These are phyloP conservation scores for Drosophila limbata DNA, from an alignment of 2,888 invertebrate species.

Conservation along the genomic window DNA sequence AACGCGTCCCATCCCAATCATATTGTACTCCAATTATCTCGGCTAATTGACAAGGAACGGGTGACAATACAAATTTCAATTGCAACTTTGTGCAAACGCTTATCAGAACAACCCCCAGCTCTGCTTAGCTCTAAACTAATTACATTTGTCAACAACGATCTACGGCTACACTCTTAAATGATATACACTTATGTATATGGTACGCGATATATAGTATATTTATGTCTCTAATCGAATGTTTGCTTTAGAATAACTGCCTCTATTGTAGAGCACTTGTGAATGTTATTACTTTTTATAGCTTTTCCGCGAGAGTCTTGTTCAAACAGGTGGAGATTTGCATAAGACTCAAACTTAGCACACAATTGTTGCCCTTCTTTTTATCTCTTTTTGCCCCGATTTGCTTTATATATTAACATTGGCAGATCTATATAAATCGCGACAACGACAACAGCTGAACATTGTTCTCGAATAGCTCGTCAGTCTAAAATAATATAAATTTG, in stretches of 20 bases:
- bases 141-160: conserved; percentile 55
- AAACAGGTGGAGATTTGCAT: conserved; percentile 45
- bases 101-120: conserved; percentile 30
- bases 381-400: conserved; percentile 23
- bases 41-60: conserved; percentile 70
- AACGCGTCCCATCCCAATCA: conserved; percentile 20
- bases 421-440: conserved; percentile 6
- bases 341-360: conserved; percentile 14
- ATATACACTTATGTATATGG: conserved; percentile 7
- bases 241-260: conserved; percentile 31
- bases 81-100: conserved; percentile 43
- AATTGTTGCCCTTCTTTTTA: conserved; percentile 22
- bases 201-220: not conserved
- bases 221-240: conserved; percentile 36
- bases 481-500: not conserved
- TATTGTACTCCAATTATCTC: conserved; percentile 71
- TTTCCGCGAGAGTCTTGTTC: conserved; percentile 41
- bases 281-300: conserved; percentile 51
- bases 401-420: conserved; percentile 33
- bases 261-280: conserved; percentile 35
- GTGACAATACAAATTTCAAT: conserved; percentile 65
- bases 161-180: conserved; percentile 2
- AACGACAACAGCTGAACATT: conserved; percentile 5
- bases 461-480: not conserved
- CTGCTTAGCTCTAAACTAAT: conserved; percentile 59